These are phyloP conservation scores for Antheraea mylitta DNA, from an alignment of 1,140 invertebrate genomes.

Conservation along the genomic window DNA sequence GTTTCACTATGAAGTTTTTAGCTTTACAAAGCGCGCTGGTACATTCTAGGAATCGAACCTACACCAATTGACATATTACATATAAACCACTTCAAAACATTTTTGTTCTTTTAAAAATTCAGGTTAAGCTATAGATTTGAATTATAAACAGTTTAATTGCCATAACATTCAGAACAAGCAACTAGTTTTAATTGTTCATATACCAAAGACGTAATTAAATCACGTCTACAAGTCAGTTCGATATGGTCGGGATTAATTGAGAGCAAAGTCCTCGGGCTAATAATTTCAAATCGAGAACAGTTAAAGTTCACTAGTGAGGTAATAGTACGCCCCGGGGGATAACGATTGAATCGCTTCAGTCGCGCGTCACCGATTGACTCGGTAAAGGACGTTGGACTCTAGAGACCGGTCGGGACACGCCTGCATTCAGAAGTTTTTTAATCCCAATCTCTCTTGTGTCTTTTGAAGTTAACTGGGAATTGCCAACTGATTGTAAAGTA, in stretches of 20 bases:
- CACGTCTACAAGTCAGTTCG: conserved; percentile 19
- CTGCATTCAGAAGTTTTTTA: conserved; percentile 1
- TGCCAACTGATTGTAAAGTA: too few species aligned
- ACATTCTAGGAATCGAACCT: too few species aligned
- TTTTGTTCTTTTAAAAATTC: too few species aligned
- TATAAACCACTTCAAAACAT: too few species aligned
- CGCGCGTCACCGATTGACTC: neutral
- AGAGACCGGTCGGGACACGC: neutral
- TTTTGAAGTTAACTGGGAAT: neutral
- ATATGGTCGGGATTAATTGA: conserved; percentile 14
- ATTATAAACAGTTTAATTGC: neutral
- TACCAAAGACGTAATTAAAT: conserved; percentile 17
- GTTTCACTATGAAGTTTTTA: too few species aligned
- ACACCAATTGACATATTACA: too few species aligned
- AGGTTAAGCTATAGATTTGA: too few species aligned
- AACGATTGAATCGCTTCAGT: conserved; percentile 12
- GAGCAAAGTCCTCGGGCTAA: conserved; percentile 20
- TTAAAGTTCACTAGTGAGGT: conserved; percentile 22
- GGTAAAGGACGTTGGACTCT: neutral
- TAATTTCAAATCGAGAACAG: conserved; percentile 28
- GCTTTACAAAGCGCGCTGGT: too few species aligned
- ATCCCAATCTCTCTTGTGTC: neutral
- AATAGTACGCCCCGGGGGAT: conserved; percentile 4
- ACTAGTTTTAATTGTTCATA: neutral
- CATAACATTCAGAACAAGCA: neutral